These are phyloP conservation scores for Procavia capensis DNA, from an alignment of 2,113 vertebrate genomes.

Conservation along the genomic window DNA sequence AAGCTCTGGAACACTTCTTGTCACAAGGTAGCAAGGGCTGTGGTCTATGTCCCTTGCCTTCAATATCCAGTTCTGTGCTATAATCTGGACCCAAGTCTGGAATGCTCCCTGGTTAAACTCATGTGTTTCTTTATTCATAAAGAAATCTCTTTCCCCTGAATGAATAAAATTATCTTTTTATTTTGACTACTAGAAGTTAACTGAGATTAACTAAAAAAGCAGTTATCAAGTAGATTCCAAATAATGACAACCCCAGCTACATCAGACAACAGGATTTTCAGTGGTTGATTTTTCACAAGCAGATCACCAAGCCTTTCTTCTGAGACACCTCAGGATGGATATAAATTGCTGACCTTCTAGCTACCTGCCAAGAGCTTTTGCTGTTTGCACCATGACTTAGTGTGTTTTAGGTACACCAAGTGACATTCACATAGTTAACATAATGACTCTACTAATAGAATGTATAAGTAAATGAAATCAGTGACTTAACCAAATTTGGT, in stretches of 20 bases:
- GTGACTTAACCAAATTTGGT: background rate
- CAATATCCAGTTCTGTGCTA: background rate
- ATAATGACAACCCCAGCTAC: too few species aligned
- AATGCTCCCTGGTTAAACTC: background rate
- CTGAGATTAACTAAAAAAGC: too few species aligned
- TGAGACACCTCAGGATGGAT: too few species aligned
- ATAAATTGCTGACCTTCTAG: too few species aligned
- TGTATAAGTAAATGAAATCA: background rate
- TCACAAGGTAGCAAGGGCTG: background rate
- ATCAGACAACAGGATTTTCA: too few species aligned
- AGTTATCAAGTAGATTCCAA: too few species aligned
- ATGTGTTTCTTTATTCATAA: background rate
- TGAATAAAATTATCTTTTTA: background rate
- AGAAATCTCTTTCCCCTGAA: background rate
- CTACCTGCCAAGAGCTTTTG: too few species aligned
- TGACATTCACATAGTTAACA: background rate
- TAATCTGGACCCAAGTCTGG: background rate
- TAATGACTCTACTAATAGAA: background rate
- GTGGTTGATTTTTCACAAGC: too few species aligned
- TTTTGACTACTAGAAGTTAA: background rate
- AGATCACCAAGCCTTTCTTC: too few species aligned
- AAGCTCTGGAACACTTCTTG: background rate
- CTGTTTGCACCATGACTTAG: background rate
- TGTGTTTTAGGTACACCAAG: fast-evolving
- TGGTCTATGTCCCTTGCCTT: background rate